Evolutionary conservation across 1,140 invertebrate genomes (phyloP).

Genomic region (Lepidurus apus): DNA sequence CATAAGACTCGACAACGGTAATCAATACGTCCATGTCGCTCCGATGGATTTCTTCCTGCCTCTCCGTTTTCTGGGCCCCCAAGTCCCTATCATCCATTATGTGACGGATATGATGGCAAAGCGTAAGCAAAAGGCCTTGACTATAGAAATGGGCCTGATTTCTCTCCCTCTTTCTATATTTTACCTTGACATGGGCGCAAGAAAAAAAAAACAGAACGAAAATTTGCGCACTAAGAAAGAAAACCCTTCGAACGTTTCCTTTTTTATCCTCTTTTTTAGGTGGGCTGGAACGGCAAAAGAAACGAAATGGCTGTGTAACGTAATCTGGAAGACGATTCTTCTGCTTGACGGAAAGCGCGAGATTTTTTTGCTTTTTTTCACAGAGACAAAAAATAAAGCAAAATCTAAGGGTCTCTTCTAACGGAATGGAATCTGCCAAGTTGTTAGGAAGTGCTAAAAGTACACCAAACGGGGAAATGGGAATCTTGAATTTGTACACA

Average conservation of each 20-base stretch:
- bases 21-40: slow-evolving; percentile 21
- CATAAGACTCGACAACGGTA: slow-evolving; percentile 12
- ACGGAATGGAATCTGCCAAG: no score
- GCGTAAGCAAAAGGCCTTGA: not conserved
- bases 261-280: not conserved
- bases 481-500: no score
- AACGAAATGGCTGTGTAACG: not conserved
- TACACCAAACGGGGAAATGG: no score
- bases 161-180: not conserved
- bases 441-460: no score
- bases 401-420: no score
- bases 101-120: slow-evolving; percentile 9
- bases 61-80: not conserved
- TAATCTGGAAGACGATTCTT: slow-evolving; percentile 8
- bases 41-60: not conserved
- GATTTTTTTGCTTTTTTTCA: not conserved
- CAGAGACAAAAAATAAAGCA: no score
- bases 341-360: not conserved
- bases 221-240: not conserved
- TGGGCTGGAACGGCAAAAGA: not conserved
- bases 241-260: not conserved
- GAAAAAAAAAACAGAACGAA: not conserved
- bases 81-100: not conserved
- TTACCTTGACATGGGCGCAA: not conserved
- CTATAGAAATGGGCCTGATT: not conserved